Base-by-base conservation (phyloP, 2,113 vertebrate species). In the Brachypteracias leptosomus region DNA sequence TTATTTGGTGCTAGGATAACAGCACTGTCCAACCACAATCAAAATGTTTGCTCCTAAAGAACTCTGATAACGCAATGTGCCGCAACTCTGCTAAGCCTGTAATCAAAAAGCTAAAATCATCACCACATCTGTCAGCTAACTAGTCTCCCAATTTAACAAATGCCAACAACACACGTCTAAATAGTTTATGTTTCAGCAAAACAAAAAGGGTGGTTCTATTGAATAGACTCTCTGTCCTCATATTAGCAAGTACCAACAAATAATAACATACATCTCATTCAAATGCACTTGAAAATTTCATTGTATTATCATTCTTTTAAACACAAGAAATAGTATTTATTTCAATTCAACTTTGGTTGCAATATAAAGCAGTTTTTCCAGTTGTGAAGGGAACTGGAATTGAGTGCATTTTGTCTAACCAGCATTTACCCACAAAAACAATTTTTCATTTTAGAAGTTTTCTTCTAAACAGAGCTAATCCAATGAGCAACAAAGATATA, bases 401-500 rank as follows among this genome's bases (percentile, higher is more conserved):
- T 75, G 70, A 71, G 22, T 13, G 19, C 47, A 49, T 80, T 85
- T 85, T 92, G 67, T 85, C 87, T 81, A 91, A 95, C 67, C n/a
- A 95, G 33, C 54, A 93, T 77, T 87, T 63, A 89, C 87, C 25
- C 80, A 81, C 59, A 75, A 57, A 84, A 85, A 62, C 57, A 75
- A 33, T 82, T 79, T 84, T 68, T 85, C 29, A 52, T 87, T 88
- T 88, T n/a, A 81, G 51, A 91, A 70, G 86, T 88, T 76, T 85
- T 85, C 63, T 29, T 62, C 80, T 35, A 96, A 96, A 59, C 51
- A 93, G 71, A 88, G 76, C 67, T 84, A 94, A 96, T 71, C 82
- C 55, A 94, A 79, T 57, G 36, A 88, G 78, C 26, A 85, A 93
- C 47, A 82, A 67, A 86, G 84, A 85, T 29, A 61, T 22, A 92